Evolutionary conservation across 2,888 invertebrate genomes (phyloP).

Genomic region (Philereme vetulata): DNA sequence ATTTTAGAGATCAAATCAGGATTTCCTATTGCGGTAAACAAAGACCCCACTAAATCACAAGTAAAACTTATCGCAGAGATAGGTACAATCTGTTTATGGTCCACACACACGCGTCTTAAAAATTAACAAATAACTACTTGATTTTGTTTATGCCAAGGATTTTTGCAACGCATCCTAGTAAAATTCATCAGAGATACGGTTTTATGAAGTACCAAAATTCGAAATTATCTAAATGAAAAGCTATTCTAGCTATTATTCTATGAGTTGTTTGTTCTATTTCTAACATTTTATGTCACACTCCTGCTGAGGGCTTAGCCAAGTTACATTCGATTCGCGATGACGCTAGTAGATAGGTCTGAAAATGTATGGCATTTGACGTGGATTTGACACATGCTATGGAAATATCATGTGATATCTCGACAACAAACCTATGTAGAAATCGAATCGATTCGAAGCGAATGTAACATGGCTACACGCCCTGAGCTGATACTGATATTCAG

Average conservation of each 20-base stretch:
- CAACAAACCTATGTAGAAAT: too few species aligned
- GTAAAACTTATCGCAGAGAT: conserved; percentile 26
- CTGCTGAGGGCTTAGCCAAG: too few species aligned
- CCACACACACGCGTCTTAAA: conserved; percentile 34
- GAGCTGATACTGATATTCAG: neutral
- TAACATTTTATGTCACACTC: too few species aligned
- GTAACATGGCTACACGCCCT: too few species aligned
- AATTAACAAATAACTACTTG: conserved; percentile 31
- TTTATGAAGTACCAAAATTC: conserved; percentile 21
- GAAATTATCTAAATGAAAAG: too few species aligned
- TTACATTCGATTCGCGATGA: too few species aligned
- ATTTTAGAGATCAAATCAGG: conserved; percentile 8
- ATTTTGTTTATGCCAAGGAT: conserved; percentile 35
- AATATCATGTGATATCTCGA: too few species aligned
- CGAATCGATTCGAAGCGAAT: too few species aligned
- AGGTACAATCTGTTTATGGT: conserved; percentile 28
- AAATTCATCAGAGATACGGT: neutral
- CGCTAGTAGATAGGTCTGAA: too few species aligned
- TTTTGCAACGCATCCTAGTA: conserved; percentile 15
- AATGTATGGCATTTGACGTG: too few species aligned
- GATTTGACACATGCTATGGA: too few species aligned
- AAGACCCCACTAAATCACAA: conserved; percentile 24
- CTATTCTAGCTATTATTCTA: too few species aligned
- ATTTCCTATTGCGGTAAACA: conserved; percentile 27
- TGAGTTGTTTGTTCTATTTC: neutral